Conservation (phyloP, 2,888 invertebrate genomes). For the Papilio protenor region DNA sequence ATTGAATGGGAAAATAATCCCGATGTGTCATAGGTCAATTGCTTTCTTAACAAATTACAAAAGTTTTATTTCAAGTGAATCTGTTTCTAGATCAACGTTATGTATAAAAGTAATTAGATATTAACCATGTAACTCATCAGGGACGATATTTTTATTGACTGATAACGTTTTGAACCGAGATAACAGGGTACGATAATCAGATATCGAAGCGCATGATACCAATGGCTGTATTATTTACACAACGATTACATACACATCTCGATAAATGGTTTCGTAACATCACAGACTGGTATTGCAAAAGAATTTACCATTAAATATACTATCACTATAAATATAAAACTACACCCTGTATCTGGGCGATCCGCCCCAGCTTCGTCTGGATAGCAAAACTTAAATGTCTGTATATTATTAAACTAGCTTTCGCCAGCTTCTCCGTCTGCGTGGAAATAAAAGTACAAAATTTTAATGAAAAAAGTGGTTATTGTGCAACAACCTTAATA, state of each 20-base stretch:
- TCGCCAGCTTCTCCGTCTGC: too few species aligned
- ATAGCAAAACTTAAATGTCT: too few species aligned
- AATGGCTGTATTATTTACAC: constrained; percentile 19
- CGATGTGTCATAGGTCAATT: too few species aligned
- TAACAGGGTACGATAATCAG: constrained; percentile 48
- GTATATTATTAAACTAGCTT: too few species aligned
- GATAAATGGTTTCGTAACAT: constrained; percentile 22
- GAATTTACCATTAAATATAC: neutral
- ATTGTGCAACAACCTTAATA: too few species aligned
- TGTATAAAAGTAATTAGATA: constrained; percentile 41
- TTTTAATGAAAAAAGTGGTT: too few species aligned
- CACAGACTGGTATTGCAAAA: neutral
- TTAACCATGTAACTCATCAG: constrained; percentile 40
- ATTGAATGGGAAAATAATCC: too few species aligned
- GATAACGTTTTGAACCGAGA: constrained; percentile 50
- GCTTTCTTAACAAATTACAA: too few species aligned
- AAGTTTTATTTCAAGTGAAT: too few species aligned
- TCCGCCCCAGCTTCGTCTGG: too few species aligned
- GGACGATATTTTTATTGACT: constrained; percentile 45
- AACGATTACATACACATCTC: constrained; percentile 33
- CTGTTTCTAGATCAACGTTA: neutral
- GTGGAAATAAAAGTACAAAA: too few species aligned
- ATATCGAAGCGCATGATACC: constrained; percentile 38
- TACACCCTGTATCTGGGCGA: too few species aligned
- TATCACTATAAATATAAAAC: neutral